These are phyloP conservation scores for Limosa lapponica DNA, from an alignment of 2,797 vertebrate genomes.

Conservation along the genomic window DNA sequence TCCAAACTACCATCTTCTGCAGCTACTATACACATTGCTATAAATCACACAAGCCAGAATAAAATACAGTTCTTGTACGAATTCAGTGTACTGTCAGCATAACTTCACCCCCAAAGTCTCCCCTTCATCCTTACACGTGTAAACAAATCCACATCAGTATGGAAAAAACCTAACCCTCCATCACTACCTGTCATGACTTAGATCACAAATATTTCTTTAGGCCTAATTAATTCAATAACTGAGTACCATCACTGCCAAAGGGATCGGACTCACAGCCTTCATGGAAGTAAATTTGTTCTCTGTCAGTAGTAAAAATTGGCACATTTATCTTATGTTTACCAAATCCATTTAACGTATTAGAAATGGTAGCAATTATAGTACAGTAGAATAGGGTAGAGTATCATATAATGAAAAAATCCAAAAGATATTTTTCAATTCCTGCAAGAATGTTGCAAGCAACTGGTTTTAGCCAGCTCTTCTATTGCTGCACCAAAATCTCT, in stretches of 20 bases:
- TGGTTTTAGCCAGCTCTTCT: neutral
- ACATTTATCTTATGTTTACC: neutral
- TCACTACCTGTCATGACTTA: neutral
- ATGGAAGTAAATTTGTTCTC: neutral
- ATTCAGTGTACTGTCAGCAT: neutral
- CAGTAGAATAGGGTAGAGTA: neutral
- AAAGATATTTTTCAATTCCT: neutral
- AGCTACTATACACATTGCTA: neutral
- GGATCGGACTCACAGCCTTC: neutral
- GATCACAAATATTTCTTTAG: neutral
- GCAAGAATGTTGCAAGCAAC: neutral
- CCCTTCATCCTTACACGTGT: rapidly evolving
- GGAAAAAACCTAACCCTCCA: neutral
- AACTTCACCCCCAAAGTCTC: neutral
- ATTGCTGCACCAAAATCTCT: neutral
- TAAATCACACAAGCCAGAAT: neutral
- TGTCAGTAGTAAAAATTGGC: neutral
- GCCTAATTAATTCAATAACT: neutral
- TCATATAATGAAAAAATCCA: neutral
- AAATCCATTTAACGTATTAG: neutral
- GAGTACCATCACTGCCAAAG: neutral
- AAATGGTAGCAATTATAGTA: neutral
- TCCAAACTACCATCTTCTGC: neutral
- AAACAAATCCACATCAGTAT: neutral
- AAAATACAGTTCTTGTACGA: rapidly evolving